Conservation (phyloP, 1,140 invertebrate genomes). For the Anoplophora glabripennis region DNA sequence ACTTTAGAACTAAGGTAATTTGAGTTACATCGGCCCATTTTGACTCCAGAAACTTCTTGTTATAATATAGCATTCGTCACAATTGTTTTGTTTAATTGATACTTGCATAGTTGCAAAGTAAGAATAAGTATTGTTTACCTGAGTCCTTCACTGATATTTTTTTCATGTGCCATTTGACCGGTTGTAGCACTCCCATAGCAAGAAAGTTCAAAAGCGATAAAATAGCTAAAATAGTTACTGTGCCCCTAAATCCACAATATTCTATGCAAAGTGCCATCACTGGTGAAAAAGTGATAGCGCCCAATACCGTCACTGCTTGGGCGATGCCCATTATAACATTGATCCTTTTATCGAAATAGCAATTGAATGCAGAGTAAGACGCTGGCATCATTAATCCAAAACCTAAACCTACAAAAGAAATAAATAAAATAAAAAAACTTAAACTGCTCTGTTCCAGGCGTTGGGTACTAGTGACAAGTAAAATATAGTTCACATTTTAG, state of each 20-base stretch:
- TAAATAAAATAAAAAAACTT: no score
- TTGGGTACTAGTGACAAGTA: no score
- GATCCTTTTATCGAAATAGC: conserved; percentile 57
- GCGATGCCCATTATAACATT: conserved; percentile 59
- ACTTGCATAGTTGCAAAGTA: no score
- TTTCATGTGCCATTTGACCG: conserved; percentile 67
- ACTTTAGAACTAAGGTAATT: no score
- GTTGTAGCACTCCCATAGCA: conserved; percentile 63
- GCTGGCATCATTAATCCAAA: conserved; percentile 60
- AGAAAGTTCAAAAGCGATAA: conserved; percentile 61
- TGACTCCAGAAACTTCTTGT: no score
- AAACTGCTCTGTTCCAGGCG: no score
- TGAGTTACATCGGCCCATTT: no score
- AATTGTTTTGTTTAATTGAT: no score
- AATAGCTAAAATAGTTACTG: conserved; percentile 60
- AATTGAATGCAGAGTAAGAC: conserved; percentile 57
- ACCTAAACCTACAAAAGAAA: conserved; percentile 45
- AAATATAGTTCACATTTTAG: no score
- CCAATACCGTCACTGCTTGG: conserved; percentile 57
- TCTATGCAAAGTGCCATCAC: conserved; percentile 49
- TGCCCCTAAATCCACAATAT: conserved; percentile 56
- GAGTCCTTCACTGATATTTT: conserved; percentile 31
- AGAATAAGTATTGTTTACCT: no score
- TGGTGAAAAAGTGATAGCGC: conserved; percentile 58
- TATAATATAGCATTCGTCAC: no score